Conservation (phyloP, 2,797 vertebrate genomes). For the Schizopygopsis pylzovi region DNA sequence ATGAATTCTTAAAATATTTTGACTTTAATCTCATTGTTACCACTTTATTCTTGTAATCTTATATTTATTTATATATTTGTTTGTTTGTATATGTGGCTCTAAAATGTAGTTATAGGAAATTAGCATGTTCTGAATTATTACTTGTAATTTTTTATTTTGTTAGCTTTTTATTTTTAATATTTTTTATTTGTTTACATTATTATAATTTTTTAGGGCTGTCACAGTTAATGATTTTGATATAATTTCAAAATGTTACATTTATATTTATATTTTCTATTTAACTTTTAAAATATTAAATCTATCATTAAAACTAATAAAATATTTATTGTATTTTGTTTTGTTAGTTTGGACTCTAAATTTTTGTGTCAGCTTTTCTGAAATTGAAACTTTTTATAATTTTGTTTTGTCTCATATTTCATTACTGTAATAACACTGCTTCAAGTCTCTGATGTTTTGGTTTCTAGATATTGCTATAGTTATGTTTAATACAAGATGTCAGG, state of each 20-base stretch:
- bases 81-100: too few relatives aligned
- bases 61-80: too few relatives aligned
- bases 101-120: too few relatives aligned
- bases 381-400: not conserved
- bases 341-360: not conserved
- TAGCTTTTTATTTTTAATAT: too few relatives aligned
- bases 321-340: not conserved
- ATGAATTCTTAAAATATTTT: not conserved
- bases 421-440: not conserved
- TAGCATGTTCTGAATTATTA: not conserved
- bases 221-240: not conserved
- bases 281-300: not conserved
- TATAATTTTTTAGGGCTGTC: too few relatives aligned
- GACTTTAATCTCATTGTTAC: not conserved
- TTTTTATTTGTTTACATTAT: too few relatives aligned
- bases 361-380: not conserved
- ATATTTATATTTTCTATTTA: not conserved
- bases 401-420: not conserved
- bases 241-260: not conserved
- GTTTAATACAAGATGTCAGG: not conserved
- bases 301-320: not conserved
- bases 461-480: not conserved
- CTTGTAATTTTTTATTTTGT: too few relatives aligned
- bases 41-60: not conserved
- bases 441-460: not conserved